Evolutionary conservation across 2,888 invertebrate genomes (phyloP).

Genomic region (Aporophyla nigra): DNA sequence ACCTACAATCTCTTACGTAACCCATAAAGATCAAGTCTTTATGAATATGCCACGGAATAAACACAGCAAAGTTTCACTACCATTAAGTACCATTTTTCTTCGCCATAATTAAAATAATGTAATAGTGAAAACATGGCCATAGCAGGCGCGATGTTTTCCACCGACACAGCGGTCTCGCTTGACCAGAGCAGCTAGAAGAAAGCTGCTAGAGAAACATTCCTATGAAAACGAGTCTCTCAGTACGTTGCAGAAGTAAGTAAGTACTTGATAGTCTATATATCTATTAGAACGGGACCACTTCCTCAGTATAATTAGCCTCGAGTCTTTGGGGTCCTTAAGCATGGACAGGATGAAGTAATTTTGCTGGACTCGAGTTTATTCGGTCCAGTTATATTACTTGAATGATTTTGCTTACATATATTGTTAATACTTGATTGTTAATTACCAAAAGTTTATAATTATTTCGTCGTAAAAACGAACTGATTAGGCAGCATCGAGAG

Average conservation of each 20-base stretch:
- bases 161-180: constrained; percentile 58
- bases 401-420: neutral
- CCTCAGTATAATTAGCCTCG: constrained; percentile 48
- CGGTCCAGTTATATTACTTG: neutral
- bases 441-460: neutral
- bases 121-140: constrained; percentile 65
- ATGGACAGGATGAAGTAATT: constrained; percentile 38
- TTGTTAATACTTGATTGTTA: neutral
- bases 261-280: constrained; percentile 22
- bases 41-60: too few species aligned
- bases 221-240: constrained; percentile 68
- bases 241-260: constrained; percentile 35
- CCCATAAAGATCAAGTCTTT: constrained; percentile 2
- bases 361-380: constrained; percentile 3
- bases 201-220: constrained; percentile 69
- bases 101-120: constrained; percentile 50
- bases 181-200: constrained; percentile 67
- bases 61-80: constrained; percentile 29
- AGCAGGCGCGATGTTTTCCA: constrained; percentile 60
- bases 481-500: neutral
- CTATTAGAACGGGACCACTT: constrained; percentile 62
- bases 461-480: neutral
- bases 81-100: constrained; percentile 18
- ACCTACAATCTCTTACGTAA: constrained; percentile 6
- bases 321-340: constrained; percentile 26